Percentiles rank a stretch among this genome's conserved stretches.
Evolutionary conservation across 2,888 invertebrate species (phyloP).

Genomic region (Tiliacea citrago): DNA sequence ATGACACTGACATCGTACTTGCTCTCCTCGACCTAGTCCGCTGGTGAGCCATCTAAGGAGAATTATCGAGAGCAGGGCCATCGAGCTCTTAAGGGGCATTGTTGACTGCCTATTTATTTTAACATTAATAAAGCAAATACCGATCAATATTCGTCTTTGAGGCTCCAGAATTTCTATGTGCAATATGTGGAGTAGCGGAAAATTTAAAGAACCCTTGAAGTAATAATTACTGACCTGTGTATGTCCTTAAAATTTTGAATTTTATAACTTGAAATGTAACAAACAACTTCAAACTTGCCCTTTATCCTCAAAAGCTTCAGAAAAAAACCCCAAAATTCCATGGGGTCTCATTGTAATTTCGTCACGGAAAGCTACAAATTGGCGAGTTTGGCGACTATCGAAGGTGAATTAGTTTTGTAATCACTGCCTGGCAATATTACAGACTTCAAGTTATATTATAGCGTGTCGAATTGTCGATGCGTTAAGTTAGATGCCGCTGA

Average conservation of each 20-base stretch:
- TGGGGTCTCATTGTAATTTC: conserved; percentile 17
- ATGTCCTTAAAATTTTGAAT: background rate
- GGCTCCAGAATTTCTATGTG: background rate
- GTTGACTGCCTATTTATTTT: conserved; percentile 78
- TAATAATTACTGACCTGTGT: background rate
- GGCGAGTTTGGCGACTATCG: background rate
- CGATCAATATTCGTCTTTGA: conserved; percentile 29
- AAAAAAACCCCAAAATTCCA: background rate
- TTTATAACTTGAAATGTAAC: background rate
- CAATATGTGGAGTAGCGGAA: background rate
- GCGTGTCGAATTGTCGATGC: conserved; percentile 44
- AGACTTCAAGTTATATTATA: conserved; percentile 34
- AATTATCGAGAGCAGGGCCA: conserved; percentile 90
- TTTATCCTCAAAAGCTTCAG: background rate
- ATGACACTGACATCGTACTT: conserved; percentile 88
- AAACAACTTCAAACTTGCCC: background rate
- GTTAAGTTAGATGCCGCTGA: conserved; percentile 54
- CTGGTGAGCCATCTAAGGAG: conserved; percentile 90
- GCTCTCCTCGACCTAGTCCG: conserved; percentile 90
- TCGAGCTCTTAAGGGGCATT: conserved; percentile 86
- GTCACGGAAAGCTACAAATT: conserved; percentile 24
- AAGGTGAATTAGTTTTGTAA: conserved; percentile 24
- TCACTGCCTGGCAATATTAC: conserved; percentile 23
- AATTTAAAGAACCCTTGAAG: background rate
- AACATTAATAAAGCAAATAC: conserved; percentile 36